Evolutionary conservation across 2,797 vertebrate genomes (phyloP), one percentile per base, ranked within the genome.

Genomic region (Acanthiza pusilla): DNA sequence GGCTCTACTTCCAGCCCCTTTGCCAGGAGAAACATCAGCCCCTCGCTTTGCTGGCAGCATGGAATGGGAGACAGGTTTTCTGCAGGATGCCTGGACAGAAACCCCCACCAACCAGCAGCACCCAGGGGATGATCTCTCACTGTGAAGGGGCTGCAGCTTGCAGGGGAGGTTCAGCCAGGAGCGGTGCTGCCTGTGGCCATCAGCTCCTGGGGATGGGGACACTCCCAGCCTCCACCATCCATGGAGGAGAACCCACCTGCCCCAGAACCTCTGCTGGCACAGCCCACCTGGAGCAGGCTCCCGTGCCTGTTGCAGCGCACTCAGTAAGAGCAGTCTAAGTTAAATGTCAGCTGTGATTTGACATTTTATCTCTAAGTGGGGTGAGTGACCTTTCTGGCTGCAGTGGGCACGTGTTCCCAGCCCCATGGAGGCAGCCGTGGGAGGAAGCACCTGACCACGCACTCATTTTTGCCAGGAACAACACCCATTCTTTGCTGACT

Each of bases 391-490:
- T 80, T 48, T 18, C 48, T 16, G 71, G 34, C 72, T 27, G 55
- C 0, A 0, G n/a, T 20, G 4, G 0, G 70, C 13, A 0, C 0
- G 0, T 3, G 45, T 54, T 72, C 20, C 72, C 10, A 7, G 67
- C 38, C 65, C 36, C 43, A 10, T 0, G 0, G 74, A 74, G 51
- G 25, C 3, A 8, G 27, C 54, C 10, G 3, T 5, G 32, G 23
- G n/a, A 68, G 77, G 50, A 61, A 51, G 62, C 32, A 57, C 34
- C 0, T 1, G 47, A 66, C 34, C 62, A 22, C 0, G 0, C 68
- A 10, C 13, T 3, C 2, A 3, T 26, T 60, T 65, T 32, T 66
- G 74, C 58, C 77, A 93, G 77, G 47, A 78, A 4, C 36, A 51
- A 10, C 51, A 19, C 47, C 82, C 26, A 14, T 72, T 58, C 80